A percentile compares a stretch with the other conserved stretches of the same genome.
These are phyloP conservation scores for Lasioglossum vierecki DNA, from an alignment of 2,888 invertebrate genomes.

Conservation along the genomic window DNA sequence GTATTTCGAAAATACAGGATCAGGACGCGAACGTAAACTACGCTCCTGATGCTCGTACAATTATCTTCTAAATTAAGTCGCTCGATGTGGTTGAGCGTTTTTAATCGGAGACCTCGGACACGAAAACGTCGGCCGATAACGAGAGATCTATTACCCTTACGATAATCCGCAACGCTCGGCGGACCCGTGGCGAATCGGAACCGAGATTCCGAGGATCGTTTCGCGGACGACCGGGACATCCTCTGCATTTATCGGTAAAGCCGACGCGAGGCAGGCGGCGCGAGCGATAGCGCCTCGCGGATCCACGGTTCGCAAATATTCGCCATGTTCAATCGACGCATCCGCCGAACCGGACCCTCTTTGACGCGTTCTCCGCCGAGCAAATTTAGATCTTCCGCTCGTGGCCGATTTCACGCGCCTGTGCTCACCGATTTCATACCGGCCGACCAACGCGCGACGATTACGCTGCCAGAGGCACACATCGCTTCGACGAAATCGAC, in stretches of 20 bases:
- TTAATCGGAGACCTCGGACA: neutral
- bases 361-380: conserved; percentile 22
- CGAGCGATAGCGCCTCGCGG: neutral
- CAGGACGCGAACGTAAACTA: neutral
- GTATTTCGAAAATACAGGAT: neutral
- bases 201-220: neutral
- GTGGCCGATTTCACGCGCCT: conserved; percentile 28
- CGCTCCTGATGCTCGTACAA: neutral
- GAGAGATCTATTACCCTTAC: conserved; percentile 13
- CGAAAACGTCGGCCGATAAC: neutral
- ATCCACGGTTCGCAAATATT: conserved; percentile 2
- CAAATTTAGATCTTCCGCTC: conserved; percentile 38
- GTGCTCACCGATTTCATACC: conserved; percentile 28
- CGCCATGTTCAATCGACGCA: conserved; percentile 20
- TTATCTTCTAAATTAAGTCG: neutral
- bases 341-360: conserved; percentile 11
- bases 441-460: conserved; percentile 10
- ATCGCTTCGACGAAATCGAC: neutral
- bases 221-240: neutral
- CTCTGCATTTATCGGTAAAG: neutral
- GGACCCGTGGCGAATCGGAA: neutral
- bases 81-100: neutral
- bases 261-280: neutral
- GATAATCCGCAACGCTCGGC: neutral
- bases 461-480: neutral